Evolutionary conservation across 2,113 vertebrate species (phyloP).

Genomic region (Noturus placidus): DNA sequence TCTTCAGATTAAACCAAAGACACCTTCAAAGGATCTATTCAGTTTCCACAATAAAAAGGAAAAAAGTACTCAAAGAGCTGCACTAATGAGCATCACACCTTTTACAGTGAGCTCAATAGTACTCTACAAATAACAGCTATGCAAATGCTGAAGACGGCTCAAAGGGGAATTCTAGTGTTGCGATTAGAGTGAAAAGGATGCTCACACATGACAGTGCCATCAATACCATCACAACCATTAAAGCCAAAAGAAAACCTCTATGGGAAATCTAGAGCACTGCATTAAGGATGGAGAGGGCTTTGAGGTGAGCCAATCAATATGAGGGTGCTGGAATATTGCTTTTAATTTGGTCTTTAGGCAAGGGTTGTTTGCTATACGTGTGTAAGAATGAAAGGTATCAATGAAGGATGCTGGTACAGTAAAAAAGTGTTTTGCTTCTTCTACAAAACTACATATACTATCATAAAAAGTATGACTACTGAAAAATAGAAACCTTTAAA

Average conservation of each 20-base stretch:
- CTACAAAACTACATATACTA: slow-evolving; percentile 4
- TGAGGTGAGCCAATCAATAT: slow-evolving; percentile 80
- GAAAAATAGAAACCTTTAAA: slow-evolving; percentile 22
- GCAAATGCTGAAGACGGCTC: slow-evolving; percentile 72
- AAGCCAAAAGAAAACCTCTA: slow-evolving; percentile 74
- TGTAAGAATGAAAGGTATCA: slow-evolving; percentile 29
- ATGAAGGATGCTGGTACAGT: slow-evolving; percentile 23
- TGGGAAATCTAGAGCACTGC: slow-evolving; percentile 72
- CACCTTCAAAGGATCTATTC: slow-evolving; percentile 75
- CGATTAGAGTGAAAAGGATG: slow-evolving; percentile 70
- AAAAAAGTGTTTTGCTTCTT: slow-evolving; percentile 24
- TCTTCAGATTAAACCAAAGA: slow-evolving; percentile 68
- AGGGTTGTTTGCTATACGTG: slow-evolving; percentile 28
- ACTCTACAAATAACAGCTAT: slow-evolving; percentile 73
- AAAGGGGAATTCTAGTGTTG: slow-evolving; percentile 69
- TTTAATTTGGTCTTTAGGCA: slow-evolving; percentile 47
- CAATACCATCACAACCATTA: slow-evolving; percentile 79
- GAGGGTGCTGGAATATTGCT: slow-evolving; percentile 55
- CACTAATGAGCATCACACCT: slow-evolving; percentile 76
- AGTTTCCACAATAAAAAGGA: slow-evolving; percentile 67
- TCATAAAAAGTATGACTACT: slow-evolving; percentile 35
- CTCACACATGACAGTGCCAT: slow-evolving; percentile 77
- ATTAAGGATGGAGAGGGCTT: slow-evolving; percentile 74
- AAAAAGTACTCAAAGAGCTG: slow-evolving; percentile 53
- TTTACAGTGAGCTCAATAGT: slow-evolving; percentile 56